A percentile compares a stretch with the other conserved stretches of the same genome.
phyloP scores from a whole-genome alignment of 1,140 invertebrate species.

The Cotesia chilonis region DNA sequence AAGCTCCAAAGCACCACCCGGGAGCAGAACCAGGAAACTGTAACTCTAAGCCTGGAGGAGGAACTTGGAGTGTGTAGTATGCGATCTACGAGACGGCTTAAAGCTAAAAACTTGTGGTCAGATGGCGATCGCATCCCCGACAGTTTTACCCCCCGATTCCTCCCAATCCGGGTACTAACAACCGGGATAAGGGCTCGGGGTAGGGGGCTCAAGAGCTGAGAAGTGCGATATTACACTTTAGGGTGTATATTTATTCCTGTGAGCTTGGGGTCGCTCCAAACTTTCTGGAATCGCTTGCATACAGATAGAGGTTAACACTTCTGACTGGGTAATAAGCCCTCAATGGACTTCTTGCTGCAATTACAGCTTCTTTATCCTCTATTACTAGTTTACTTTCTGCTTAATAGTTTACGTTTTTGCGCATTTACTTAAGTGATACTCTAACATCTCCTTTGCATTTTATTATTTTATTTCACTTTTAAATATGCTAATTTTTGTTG shows the following conservation, averaged over 20 bases:
- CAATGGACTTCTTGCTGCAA: conserved; percentile 22
- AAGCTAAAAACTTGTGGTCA: conserved; percentile 25
- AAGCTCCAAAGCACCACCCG: conserved; percentile 11
- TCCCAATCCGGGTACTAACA: too few species aligned
- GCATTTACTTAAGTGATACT: neutral
- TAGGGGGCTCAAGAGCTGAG: too few species aligned
- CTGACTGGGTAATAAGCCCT: conserved; percentile 16
- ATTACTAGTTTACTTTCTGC: neutral
- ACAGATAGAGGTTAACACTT: conserved; percentile 16
- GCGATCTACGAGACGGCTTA: conserved; percentile 2
- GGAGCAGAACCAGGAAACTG: neutral
- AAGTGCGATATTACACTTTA: too few species aligned
- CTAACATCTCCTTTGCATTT: too few species aligned
- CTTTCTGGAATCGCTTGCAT: conserved; percentile 11
- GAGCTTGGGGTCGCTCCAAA: conserved; percentile 12
- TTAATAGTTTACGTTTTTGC: neutral
- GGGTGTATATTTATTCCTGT: conserved; percentile 17
- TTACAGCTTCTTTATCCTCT: conserved; percentile 5
- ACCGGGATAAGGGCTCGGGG: too few species aligned
- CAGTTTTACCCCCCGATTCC: too few species aligned
- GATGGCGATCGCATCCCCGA: conserved; percentile 14
- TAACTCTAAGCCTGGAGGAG: conserved; percentile 18
- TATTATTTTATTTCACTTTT: too few species aligned
- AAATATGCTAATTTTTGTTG: too few species aligned
- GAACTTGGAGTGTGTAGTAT: neutral